Evolutionary conservation across 2,113 vertebrate genomes (phyloP).

Genomic region (Otus sunia): DNA sequence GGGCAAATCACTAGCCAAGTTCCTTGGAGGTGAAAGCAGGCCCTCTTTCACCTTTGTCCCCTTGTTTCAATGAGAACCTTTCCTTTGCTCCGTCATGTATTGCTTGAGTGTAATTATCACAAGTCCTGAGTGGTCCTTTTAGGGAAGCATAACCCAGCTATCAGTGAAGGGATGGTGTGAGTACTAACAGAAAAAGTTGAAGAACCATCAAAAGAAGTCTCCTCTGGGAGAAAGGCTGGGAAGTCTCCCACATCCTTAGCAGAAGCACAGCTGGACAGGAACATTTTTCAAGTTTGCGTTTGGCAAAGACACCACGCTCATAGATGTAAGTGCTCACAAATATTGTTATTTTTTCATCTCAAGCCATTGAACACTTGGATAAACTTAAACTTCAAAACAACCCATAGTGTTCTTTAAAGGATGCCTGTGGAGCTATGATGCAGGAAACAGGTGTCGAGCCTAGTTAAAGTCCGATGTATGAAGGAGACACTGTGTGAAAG

Average conservation of each 20-base stretch:
- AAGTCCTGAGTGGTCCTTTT: background rate
- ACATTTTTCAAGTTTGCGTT: fast-evolving
- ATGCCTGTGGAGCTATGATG: background rate
- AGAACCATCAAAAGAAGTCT: background rate
- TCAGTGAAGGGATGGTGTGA: background rate
- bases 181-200: background rate
- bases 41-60: background rate
- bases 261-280: background rate
- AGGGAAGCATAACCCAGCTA: background rate
- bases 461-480: background rate
- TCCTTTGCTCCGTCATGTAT: background rate
- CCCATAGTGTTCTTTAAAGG: background rate
- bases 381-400: conserved; percentile 30
- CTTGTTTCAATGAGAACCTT: background rate
- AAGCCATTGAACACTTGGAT: background rate
- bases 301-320: background rate
- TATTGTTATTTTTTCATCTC: background rate
- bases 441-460: conserved; percentile 27
- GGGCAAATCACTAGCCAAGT: background rate
- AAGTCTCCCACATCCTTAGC: background rate
- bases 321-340: background rate
- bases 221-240: background rate
- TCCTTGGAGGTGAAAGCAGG: background rate
- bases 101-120: background rate
- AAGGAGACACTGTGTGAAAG: background rate